Conservation (phyloP, 2,113 vertebrate genomes). For the Datnioides undecimradiatus region DNA sequence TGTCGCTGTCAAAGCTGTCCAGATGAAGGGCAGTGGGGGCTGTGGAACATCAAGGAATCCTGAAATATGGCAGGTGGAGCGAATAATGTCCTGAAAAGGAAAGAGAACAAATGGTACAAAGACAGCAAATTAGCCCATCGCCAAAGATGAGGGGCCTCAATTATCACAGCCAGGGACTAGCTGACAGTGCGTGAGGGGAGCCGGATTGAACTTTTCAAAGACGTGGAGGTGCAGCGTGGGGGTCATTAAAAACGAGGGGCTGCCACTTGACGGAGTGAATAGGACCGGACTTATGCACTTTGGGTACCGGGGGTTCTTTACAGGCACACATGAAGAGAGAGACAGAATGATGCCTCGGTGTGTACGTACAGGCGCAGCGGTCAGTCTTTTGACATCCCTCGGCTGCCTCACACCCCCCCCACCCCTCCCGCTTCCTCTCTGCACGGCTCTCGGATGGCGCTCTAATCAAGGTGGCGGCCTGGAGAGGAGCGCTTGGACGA, state of each 20-base stretch:
- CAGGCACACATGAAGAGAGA: constrained; percentile 12
- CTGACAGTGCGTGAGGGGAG: constrained; percentile 42
- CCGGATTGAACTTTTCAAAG: constrained; percentile 70
- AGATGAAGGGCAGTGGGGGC: constrained; percentile 38
- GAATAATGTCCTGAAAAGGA: constrained; percentile 60
- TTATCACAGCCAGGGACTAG: constrained; percentile 71
- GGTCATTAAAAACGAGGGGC: constrained; percentile 64
- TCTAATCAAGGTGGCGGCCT: constrained; percentile 42
- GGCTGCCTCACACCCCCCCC: not conserved
- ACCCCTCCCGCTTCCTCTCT: not conserved
- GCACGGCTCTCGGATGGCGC: constrained; percentile 22
- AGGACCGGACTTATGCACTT: constrained; percentile 28
- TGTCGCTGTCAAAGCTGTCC: constrained; percentile 22
- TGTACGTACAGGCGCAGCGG: constrained; percentile 25
- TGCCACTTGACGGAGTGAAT: constrained; percentile 54
- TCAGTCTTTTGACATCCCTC: constrained; percentile 36
- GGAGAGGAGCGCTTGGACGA: constrained; percentile 27
- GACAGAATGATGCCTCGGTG: constrained; percentile 28
- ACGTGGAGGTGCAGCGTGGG: constrained; percentile 46
- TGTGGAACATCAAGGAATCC: constrained; percentile 47
- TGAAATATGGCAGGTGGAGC: constrained; percentile 68
- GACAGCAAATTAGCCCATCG: constrained; percentile 71
- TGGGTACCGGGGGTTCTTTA: constrained; percentile 24
- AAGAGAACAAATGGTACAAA: constrained; percentile 67
- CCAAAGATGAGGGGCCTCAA: constrained; percentile 72